Base-by-base conservation (phyloP, 2,113 vertebrate species). In the Symphodus melops region DNA sequence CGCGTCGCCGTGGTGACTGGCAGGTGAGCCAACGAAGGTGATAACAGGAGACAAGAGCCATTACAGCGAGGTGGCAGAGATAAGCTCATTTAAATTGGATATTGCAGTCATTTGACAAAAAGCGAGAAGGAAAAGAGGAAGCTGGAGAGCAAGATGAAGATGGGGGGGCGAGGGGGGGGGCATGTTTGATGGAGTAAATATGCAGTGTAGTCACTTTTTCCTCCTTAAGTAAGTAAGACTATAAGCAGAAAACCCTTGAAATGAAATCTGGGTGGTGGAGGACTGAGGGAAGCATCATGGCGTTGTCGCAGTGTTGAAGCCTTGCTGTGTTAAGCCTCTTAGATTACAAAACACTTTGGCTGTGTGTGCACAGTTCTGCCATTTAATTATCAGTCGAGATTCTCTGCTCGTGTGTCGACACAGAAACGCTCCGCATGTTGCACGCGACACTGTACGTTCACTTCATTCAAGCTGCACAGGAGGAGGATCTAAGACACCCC, bases 1-100 rank as follows among this genome's bases (percentile, higher is more conserved):
- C 37, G 41, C 36, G 46, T 82, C 75, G 66, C 54, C 51, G 4
- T 14, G 6, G 36, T 70, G 85, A 88, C 12, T 23, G 82, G 42
- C 83, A 85, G 86, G 82, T 86, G 68, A 64, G 72, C 58, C 80
- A 82, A 72, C 81, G 84, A 75, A 76, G 28, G 87, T 68, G 83
- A 89, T 83, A 82, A 85, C 80, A 60, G 74, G 59, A 87, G 85
- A 87, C 77, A 75, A 78, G 79, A 80, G 78, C 57, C 71, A 79
- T 80, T 83, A 87, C 64, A 81, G 73, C 28, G 58, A 84, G 78
- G 62, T 60, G 64, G 68, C 5, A 9, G 46, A 83, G 87, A 89
- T 82, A 77, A 88, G 83, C 68, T 87, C 74, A 91, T 88, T 89
- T 79, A 89, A 91, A 89, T 57, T 82, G 82, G 88, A 90, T 84